Evolutionary conservation across 1,140 invertebrate species (phyloP).

Genomic region (Listronotus bonariensis): DNA sequence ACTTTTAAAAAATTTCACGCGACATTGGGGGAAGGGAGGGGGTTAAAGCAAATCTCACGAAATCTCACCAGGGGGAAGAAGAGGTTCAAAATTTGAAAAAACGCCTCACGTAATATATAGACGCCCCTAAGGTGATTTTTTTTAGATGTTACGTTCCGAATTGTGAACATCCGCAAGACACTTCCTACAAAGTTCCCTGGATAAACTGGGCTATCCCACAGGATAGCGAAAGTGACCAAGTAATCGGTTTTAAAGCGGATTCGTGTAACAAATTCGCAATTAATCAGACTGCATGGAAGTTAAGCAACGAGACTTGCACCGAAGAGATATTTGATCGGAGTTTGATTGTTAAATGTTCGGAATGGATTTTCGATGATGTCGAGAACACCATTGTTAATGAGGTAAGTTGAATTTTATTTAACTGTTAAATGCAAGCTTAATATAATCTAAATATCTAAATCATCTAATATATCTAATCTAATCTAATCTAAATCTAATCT

Average conservation of each 20-base stretch:
- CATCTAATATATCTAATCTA: too few species aligned
- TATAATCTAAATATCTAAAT: too few species aligned
- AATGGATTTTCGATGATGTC: slow-evolving; percentile 58
- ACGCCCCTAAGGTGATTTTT: too few species aligned
- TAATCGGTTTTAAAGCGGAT: slow-evolving; percentile 39
- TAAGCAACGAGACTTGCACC: slow-evolving; percentile 45
- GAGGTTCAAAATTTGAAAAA: too few species aligned
- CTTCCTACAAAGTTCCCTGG: slow-evolving; percentile 56
- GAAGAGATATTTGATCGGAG: slow-evolving; percentile 48
- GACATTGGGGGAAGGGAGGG: too few species aligned
- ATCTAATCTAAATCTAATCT: too few species aligned
- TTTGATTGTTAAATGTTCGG: slow-evolving; percentile 52
- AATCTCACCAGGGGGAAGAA: too few species aligned
- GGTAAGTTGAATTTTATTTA: slow-evolving; percentile 46
- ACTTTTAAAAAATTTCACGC: too few species aligned
- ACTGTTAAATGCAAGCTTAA: too few species aligned
- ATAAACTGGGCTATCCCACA: slow-evolving; percentile 56
- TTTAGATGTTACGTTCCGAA: slow-evolving; percentile 58
- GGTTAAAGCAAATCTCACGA: too few species aligned
- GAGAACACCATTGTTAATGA: slow-evolving; percentile 64
- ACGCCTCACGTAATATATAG: too few species aligned
- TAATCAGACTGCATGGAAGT: slow-evolving; percentile 33
- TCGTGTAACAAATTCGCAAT: slow-evolving; percentile 47
- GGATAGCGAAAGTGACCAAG: slow-evolving; percentile 22
- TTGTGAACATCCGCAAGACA: slow-evolving; percentile 55